phyloP scores from a whole-genome alignment of 2,888 invertebrate genomes.

The Habrosyne pyritoides region DNA sequence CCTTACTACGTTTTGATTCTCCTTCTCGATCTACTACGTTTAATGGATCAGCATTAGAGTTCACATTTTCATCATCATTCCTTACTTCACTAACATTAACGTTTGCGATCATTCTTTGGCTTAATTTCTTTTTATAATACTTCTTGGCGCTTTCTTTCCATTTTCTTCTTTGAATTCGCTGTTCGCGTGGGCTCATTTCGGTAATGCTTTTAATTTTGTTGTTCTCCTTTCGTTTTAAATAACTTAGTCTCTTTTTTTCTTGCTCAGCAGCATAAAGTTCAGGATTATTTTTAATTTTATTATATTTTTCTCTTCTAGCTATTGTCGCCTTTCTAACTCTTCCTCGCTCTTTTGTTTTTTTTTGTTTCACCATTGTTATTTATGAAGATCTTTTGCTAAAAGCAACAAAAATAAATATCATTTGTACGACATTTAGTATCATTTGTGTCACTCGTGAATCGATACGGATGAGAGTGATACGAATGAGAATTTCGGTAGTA shows the following conservation, averaged over 20 bases:
- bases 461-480: conserved; percentile 1
- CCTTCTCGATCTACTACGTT: too few relatives aligned
- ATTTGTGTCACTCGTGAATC: conserved; percentile 6
- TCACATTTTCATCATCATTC: not conserved
- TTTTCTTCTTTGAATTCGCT: not conserved
- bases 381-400: conserved; percentile 5
- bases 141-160: not conserved
- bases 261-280: conserved; percentile 4
- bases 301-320: conserved; percentile 9
- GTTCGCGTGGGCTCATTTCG: conserved; percentile 4
- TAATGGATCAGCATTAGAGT: not conserved
- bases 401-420: conserved; percentile 1
- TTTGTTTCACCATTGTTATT: not conserved
- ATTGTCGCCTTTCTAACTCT: conserved; percentile 6
- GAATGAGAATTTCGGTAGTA: conserved; percentile 4
- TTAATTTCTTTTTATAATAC: too few relatives aligned
- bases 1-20: too few relatives aligned
- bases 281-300: conserved; percentile 4
- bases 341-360: not conserved
- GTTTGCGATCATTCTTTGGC: too few relatives aligned
- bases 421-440: conserved; percentile 4
- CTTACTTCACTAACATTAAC: too few relatives aligned
- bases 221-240: not conserved
- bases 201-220: not conserved
- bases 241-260: conserved; percentile 2